phyloP scores from a whole-genome alignment of 2,888 invertebrate species.

The Arctia plantaginis region DNA sequence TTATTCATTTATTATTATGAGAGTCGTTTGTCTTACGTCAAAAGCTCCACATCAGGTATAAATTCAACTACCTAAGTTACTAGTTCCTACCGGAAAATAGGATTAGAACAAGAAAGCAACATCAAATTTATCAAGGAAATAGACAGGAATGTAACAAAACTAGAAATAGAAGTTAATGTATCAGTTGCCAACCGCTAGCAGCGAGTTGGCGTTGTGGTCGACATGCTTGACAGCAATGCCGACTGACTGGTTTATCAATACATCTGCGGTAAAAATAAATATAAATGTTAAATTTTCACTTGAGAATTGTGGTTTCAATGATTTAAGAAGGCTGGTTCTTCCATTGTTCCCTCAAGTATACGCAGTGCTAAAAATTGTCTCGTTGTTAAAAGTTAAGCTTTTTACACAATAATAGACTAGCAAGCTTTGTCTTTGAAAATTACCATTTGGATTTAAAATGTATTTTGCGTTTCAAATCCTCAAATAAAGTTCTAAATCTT shows the following conservation, averaged over 20 bases:
- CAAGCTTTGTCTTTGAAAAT: background rate
- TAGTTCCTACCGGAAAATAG: background rate
- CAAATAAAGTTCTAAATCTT: too few species aligned
- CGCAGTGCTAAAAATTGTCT: background rate
- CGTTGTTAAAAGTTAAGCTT: background rate
- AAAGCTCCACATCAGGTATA: too few species aligned
- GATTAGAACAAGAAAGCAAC: background rate
- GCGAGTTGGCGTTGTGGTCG: conserved; percentile 33
- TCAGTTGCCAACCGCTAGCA: conserved; percentile 34
- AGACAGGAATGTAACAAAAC: conserved; percentile 21
- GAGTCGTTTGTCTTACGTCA: too few species aligned
- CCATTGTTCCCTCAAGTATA: background rate
- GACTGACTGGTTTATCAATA: conserved; percentile 41
- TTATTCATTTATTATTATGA: too few species aligned
- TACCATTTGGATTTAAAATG: background rate
- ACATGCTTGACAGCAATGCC: conserved; percentile 37
- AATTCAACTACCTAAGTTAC: background rate
- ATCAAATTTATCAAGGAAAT: conserved; percentile 14
- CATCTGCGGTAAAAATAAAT: conserved; percentile 28
- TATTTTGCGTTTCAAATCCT: background rate
- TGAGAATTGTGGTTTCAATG: conserved; percentile 11
- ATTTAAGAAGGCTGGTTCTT: background rate
- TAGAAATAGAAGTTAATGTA: conserved; percentile 20
- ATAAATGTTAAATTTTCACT: conserved; percentile 12
- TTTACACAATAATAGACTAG: background rate